A percentile compares a stretch with the other conserved stretches of the same genome.
Evolutionary conservation across 2,888 invertebrate species (phyloP).

Genomic region (Drosophila algonquin): DNA sequence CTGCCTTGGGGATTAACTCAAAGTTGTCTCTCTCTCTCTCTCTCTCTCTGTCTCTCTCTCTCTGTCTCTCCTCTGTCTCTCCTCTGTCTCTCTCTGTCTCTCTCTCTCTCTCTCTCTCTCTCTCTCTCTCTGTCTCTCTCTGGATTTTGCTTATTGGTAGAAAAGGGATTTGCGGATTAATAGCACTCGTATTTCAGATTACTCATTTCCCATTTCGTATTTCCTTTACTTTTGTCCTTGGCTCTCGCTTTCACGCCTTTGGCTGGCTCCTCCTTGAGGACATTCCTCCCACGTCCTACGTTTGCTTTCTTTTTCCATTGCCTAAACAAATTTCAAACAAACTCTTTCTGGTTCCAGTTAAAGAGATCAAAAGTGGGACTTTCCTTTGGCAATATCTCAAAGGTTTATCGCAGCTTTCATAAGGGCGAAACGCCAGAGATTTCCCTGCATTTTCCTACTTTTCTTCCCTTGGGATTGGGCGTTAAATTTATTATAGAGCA

Average conservation of each 20-base stretch:
- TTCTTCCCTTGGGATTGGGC: constrained; percentile 15
- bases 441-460: constrained; percentile 27
- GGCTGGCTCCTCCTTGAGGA: neutral
- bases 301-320: neutral
- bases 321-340: neutral
- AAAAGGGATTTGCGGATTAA: neutral
- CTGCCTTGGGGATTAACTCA: constrained; percentile 1
- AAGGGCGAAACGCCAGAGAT: neutral
- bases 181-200: neutral
- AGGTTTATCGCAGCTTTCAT: neutral
- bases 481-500: constrained; percentile 65
- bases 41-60: too few species aligned
- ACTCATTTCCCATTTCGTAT: neutral
- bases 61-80: too few species aligned
- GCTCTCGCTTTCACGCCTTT: neutral
- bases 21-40: too few species aligned
- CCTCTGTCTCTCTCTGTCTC: too few species aligned
- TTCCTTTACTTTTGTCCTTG: neutral
- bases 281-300: too few species aligned
- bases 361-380: too few species aligned
- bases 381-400: neutral
- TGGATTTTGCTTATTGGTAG: constrained; percentile 35
- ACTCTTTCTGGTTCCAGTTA: too few species aligned
- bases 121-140: too few species aligned
- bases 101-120: too few species aligned